Percentiles rank a stretch among this genome's conserved stretches.
These are phyloP conservation scores for Chlamydotis undulata DNA, from an alignment of 2,113 vertebrate genomes.

Conservation along the genomic window DNA sequence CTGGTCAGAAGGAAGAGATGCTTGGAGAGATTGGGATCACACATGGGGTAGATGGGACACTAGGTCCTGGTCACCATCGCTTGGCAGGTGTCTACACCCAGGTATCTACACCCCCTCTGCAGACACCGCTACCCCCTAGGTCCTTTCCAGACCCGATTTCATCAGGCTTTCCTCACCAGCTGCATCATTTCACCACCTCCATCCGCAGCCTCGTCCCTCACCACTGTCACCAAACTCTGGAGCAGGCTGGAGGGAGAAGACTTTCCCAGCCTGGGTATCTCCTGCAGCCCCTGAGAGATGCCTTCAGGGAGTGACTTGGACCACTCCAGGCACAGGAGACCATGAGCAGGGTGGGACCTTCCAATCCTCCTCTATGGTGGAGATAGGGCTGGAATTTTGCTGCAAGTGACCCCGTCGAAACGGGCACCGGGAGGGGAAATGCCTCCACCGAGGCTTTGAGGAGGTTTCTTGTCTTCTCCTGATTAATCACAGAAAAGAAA, in stretches of 20 bases:
- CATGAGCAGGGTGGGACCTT: background rate
- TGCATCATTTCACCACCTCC: background rate
- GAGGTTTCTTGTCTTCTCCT: constrained; percentile 34
- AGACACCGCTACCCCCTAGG: background rate
- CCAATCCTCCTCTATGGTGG: background rate
- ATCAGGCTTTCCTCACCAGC: background rate
- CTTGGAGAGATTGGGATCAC: background rate
- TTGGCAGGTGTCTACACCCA: background rate
- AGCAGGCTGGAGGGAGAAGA: background rate
- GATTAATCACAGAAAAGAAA: constrained; percentile 1
- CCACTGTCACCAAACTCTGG: background rate
- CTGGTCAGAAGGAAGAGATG: background rate
- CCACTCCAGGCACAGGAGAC: background rate
- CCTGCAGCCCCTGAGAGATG: background rate
- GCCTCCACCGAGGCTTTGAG: background rate
- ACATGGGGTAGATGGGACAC: background rate
- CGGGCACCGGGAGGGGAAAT: background rate
- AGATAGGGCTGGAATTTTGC: background rate
- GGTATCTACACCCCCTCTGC: background rate
- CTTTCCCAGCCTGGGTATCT: background rate
- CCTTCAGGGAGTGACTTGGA: background rate
- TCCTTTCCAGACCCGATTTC: background rate
- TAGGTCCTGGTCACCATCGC: background rate
- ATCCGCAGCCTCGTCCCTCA: background rate
- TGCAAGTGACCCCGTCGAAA: background rate